These are phyloP conservation scores for Propithecus coquereli DNA, from an alignment of 2,113 vertebrate species.

Conservation along the genomic window DNA sequence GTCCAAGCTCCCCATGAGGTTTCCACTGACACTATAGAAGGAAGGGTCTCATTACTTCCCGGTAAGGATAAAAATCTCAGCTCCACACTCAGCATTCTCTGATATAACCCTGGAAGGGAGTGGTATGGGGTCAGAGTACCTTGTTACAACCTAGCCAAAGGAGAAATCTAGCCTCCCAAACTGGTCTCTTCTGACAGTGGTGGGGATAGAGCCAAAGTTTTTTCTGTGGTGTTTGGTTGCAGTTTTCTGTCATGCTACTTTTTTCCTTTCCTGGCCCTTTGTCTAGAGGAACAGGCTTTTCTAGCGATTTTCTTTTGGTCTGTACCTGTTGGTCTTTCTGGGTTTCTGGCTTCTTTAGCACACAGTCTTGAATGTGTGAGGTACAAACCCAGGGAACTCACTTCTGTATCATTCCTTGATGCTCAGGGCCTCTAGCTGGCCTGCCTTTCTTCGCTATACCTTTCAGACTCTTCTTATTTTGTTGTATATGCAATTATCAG, in stretches of 20 bases:
- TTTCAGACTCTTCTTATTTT: background rate
- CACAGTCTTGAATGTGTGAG: background rate
- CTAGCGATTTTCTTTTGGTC: background rate
- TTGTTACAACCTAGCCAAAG: background rate
- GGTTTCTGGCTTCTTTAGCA: background rate
- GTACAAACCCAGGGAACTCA: background rate
- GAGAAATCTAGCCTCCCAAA: background rate
- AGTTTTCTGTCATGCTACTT: conserved; percentile 4
- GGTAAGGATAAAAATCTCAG: background rate
- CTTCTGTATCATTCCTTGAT: background rate
- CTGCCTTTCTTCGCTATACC: background rate
- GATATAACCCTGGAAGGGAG: background rate
- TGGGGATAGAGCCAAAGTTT: background rate
- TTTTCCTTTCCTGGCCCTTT: background rate
- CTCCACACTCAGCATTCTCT: background rate
- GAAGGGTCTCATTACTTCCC: background rate
- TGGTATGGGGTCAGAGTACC: background rate
- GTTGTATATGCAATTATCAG: background rate
- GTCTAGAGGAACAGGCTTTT: background rate
- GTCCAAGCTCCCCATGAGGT: background rate
- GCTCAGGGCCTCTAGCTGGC: background rate
- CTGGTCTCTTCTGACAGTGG: background rate
- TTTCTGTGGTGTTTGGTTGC: background rate
- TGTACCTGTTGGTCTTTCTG: background rate
- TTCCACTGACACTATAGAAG: background rate